phyloP scores from a whole-genome alignment of 2,797 vertebrate genomes.

The Chrosomus eos region DNA sequence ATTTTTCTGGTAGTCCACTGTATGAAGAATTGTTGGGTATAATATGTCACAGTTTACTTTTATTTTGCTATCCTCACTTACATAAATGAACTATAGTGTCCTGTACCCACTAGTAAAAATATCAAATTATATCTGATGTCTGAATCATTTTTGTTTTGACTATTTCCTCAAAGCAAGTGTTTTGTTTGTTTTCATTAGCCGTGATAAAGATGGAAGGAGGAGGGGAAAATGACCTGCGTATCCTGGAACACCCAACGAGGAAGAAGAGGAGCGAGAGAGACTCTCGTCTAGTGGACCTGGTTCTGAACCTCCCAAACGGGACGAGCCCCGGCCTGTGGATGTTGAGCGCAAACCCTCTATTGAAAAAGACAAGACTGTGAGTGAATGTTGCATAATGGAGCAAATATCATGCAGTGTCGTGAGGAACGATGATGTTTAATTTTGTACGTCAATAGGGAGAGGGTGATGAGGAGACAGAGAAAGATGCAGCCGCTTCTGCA shows the following conservation, averaged over 20 bases:
- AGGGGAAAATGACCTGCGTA: slow-evolving; percentile 87
- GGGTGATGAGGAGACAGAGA: slow-evolving; percentile 68
- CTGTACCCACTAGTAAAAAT: too few relatives aligned
- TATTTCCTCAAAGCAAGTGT: background rate
- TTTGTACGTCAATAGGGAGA: slow-evolving; percentile 70
- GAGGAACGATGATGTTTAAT: background rate
- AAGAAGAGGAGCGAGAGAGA: slow-evolving; percentile 83
- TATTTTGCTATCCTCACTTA: too few relatives aligned
- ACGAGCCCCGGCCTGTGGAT: slow-evolving; percentile 74
- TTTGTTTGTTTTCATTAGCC: slow-evolving; percentile 68
- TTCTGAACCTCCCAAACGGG: slow-evolving; percentile 80
- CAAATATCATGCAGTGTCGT: background rate
- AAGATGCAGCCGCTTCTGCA: slow-evolving; percentile 58
- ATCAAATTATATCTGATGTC: too few relatives aligned
- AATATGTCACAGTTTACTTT: too few relatives aligned
- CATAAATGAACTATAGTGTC: too few relatives aligned
- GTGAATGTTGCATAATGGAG: background rate
- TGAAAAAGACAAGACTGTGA: slow-evolving; percentile 82
- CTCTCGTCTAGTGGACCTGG: slow-evolving; percentile 45
- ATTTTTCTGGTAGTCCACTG: too few relatives aligned
- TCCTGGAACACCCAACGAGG: slow-evolving; percentile 86
- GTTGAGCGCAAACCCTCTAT: slow-evolving; percentile 74
- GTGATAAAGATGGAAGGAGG: slow-evolving; percentile 98
- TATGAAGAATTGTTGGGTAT: too few relatives aligned
- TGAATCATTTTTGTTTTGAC: too few relatives aligned